Conservation (phyloP, 1,140 invertebrate genomes). For the Drosophila leontia region DNA sequence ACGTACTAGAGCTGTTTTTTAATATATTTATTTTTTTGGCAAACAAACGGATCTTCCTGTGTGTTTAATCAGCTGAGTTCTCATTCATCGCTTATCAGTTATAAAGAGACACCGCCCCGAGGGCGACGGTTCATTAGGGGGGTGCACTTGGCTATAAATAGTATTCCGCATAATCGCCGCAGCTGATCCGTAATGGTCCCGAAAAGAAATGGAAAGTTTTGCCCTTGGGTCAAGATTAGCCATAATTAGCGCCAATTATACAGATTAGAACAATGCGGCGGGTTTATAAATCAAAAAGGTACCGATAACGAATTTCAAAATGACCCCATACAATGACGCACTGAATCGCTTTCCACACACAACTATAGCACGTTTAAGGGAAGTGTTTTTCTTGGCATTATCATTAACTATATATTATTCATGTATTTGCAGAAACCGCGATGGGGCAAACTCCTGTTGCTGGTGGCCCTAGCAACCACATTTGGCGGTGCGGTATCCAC, state of each 20-base stretch:
- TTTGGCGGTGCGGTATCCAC: constrained; percentile 93
- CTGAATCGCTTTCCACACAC: constrained; percentile 3
- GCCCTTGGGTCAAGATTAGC: constrained; percentile 21
- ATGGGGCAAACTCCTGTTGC: constrained; percentile 69
- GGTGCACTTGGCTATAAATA: constrained; percentile 22
- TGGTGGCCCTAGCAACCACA: constrained; percentile 86
- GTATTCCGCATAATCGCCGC: constrained; percentile 8
- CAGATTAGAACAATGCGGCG: constrained; percentile 3
- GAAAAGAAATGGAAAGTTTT: constrained; percentile 41
- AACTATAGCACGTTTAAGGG: constrained; percentile 1
- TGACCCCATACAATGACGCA: constrained; percentile 47
- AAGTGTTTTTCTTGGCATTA: background rate
- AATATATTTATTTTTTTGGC: constrained; percentile 16
- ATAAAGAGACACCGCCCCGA: constrained; percentile 33
- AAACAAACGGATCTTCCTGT: constrained; percentile 12
- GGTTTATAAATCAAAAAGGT: constrained; percentile 25
- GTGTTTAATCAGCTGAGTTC: constrained; percentile 20
- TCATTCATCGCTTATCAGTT: constrained; percentile 36
- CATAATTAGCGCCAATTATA: constrained; percentile 43
- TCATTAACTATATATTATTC: background rate
- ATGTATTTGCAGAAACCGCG: constrained; percentile 47
- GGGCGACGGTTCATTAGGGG: background rate
- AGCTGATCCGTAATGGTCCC: constrained; percentile 9
- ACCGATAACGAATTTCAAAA: constrained; percentile 14
- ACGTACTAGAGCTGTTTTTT: background rate